phyloP scores from a whole-genome alignment of 2,888 invertebrate genomes.

The Eledona agricola region DNA sequence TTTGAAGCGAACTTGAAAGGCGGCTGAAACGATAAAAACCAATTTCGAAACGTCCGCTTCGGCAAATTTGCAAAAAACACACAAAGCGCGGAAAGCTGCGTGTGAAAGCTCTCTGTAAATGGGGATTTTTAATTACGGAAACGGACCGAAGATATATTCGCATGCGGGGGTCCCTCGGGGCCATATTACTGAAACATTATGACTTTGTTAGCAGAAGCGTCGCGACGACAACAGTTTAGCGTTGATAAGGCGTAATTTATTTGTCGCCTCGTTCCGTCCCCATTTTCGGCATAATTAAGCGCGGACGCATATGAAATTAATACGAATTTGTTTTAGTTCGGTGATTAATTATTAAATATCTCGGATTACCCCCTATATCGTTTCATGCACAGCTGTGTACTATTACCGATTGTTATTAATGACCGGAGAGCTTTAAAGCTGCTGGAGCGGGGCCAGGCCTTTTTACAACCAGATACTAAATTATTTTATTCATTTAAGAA shows the following conservation, averaged over 20 bases:
- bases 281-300: conserved; percentile 26
- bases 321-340: conserved; percentile 26
- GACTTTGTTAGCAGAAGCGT: background rate
- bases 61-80: conserved; percentile 44
- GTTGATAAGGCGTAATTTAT: conserved; percentile 37
- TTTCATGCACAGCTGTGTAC: too few species aligned
- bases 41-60: conserved; percentile 45
- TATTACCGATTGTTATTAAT: too few species aligned
- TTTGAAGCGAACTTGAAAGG: conserved; percentile 14
- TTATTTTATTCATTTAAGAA: too few species aligned
- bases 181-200: conserved; percentile 25
- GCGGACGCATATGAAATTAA: conserved; percentile 20
- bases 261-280: conserved; percentile 9
- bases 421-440: too few species aligned
- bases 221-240: conserved; percentile 36
- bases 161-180: conserved; percentile 29
- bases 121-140: conserved; percentile 31
- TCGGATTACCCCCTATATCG: conserved; percentile 16
- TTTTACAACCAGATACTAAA: too few species aligned
- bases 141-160: conserved; percentile 35
- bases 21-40: conserved; percentile 43
- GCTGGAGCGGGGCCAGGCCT: too few species aligned
- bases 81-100: conserved; percentile 42
- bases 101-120: conserved; percentile 33
- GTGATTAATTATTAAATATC: conserved; percentile 28